Evolutionary conservation across 35 echinoderm and acorn worm genomes (phyloP).

Genomic region (Apostichopus californicus): DNA sequence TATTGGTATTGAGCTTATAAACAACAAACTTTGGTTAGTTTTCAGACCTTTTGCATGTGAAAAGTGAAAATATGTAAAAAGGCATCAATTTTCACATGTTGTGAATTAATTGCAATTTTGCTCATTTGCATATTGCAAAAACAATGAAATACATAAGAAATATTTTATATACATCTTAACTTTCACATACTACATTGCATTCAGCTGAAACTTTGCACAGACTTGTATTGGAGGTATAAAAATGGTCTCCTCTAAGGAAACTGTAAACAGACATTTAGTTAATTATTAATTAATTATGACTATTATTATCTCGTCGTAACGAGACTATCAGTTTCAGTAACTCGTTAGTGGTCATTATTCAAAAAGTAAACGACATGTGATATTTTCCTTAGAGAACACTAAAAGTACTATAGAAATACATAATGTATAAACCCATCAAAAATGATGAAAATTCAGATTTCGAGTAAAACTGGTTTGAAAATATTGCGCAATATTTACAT

Average conservation of each 20-base stretch:
- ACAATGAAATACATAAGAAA: background rate
- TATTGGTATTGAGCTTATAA: background rate
- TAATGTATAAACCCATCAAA: too few species aligned
- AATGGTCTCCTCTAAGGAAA: constrained; percentile 14
- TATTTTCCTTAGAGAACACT: too few species aligned
- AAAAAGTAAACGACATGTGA: background rate
- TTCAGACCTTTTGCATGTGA: constrained; percentile 14
- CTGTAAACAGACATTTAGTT: background rate
- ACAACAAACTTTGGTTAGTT: background rate
- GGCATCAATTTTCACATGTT: background rate
- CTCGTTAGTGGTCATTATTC: background rate
- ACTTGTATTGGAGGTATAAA: background rate
- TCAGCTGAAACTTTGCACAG: background rate
- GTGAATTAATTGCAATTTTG: background rate
- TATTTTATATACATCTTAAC: background rate
- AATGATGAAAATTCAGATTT: too few species aligned
- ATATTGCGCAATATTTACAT: constrained; percentile 1
- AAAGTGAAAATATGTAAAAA: background rate
- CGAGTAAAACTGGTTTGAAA: background rate
- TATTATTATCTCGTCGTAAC: background rate
- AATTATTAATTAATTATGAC: background rate
- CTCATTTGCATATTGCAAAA: background rate
- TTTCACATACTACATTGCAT: constrained; percentile 12
- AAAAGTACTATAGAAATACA: too few species aligned
- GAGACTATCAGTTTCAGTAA: too few species aligned